These are phyloP conservation scores for Thymallus thymallus DNA, from an alignment of 2,113 vertebrate genomes.

Conservation along the genomic window DNA sequence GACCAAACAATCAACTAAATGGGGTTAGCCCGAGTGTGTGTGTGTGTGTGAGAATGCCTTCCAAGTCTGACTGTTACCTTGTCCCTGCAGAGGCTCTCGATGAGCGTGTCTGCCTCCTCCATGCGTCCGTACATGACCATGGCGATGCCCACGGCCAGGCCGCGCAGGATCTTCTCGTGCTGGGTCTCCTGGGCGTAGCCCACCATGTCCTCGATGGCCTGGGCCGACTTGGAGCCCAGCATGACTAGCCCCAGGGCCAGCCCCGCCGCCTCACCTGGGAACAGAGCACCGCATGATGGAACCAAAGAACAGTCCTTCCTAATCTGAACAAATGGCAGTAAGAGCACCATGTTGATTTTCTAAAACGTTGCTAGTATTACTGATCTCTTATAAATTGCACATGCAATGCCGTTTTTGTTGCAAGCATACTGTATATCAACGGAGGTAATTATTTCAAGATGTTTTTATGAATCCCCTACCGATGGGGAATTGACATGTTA, in stretches of 20 bases:
- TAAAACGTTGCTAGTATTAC: no score
- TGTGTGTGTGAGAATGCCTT: no score
- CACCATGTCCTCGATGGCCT: constrained; percentile 99
- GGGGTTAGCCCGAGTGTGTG: no score
- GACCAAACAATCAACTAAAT: no score
- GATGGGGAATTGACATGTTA: no score
- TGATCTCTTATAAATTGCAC: not conserved
- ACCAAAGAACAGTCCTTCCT: no score
- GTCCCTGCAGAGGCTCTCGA: constrained; percentile 97
- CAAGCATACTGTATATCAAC: not conserved
- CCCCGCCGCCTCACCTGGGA: constrained; percentile 91
- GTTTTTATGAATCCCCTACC: no score
- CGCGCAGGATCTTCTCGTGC: constrained; percentile 96
- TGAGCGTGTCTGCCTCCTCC: constrained; percentile 97
- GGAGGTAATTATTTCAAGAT: no score
- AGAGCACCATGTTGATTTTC: no score
- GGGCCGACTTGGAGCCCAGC: constrained; percentile 97
- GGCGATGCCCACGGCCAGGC: constrained; percentile 94
- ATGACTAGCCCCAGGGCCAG: constrained; percentile 94
- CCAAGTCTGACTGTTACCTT: constrained; percentile 73
- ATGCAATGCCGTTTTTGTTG: not conserved
- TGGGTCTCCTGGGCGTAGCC: constrained; percentile 97
- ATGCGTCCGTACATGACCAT: constrained; percentile 97
- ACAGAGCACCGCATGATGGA: not conserved
- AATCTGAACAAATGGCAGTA: no score